These are phyloP conservation scores for Caenorhabditis sp. DNA, from an alignment of 2,888 invertebrate genomes.

Conservation along the genomic window DNA sequence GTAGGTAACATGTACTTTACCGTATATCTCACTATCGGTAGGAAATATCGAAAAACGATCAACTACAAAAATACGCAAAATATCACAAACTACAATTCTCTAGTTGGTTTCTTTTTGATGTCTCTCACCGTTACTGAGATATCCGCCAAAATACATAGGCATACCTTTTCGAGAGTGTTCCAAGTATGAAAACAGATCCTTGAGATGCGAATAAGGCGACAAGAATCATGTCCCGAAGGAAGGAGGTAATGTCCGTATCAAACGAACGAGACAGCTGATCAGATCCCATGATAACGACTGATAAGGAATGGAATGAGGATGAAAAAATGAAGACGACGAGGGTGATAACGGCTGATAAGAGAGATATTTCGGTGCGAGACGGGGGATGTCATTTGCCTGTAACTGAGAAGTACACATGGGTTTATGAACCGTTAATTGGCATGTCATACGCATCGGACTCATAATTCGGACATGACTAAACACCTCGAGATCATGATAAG, in stretches of 20 bases:
- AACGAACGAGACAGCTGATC: not conserved
- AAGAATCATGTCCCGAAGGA: not conserved
- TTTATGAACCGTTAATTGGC: not conserved
- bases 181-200: no score
- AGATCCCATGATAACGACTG: not conserved
- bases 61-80: no score
- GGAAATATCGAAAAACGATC: no score
- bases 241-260: not conserved
- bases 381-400: no score
- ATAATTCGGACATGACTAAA: no score
- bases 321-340: not conserved
- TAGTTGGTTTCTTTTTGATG: not conserved
- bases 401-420: not conserved
- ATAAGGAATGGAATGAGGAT: not conserved
- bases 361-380: no score
- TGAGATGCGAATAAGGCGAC: not conserved
- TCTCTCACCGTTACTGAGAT: not conserved
- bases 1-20: no score
- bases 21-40: no score
- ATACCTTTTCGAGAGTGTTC: no score
- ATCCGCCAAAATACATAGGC: no score
- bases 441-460: not conserved
- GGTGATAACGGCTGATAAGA: no score
- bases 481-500: no score
- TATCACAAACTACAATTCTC: not conserved